Base-by-base conservation (phyloP, 2,888 invertebrate species). In the Ethmia dodecea region DNA sequence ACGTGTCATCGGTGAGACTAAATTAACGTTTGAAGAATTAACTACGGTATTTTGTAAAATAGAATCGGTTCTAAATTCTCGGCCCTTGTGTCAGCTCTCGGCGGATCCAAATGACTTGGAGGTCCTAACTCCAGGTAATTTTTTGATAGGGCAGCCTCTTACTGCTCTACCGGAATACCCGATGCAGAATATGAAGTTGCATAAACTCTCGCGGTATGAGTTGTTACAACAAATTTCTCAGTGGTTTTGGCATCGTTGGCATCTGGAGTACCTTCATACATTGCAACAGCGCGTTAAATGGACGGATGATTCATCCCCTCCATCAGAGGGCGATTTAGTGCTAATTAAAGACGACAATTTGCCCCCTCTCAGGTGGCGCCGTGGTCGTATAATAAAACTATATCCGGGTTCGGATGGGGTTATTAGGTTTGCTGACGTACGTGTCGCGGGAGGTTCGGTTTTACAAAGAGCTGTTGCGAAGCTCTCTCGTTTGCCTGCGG, bases 81-180 rank as follows among this genome's bases (percentile, higher is more conserved):
- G 35, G 5, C 35, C 35, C 1, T n/a, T 36, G 1, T 8, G 15
- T 9, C 2, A 6, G 2, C 11, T 36, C 8, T 8, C 8, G 2
- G 5, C 12, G 2, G 34, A 38, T 31, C 38, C 33, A 1, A 22
- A 12, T 22, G 20, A 33, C 3, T 8, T 18, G 18, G n/a, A 3
- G n/a, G 34, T 15, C 1, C 8, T 47, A 3, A 45, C 46, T 4
- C 47, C 47, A 0, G 31, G 33, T 1, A 43, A 47, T 31, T 47
- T 49, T 35, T 25, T 49, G 1, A 34, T 18, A 3, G 15, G 22
- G 1, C 15, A 18, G 1, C 38, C 45, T 1, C 25, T 47, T 3
- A 12, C 10, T 2, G 38, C 14, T 12, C 31, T 45, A 3, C 46
- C 46, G 3, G 33, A 35, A 0, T 1, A 26, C 2, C 33, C 36